These are phyloP conservation scores for Medauroidea extradentata DNA, from an alignment of 1,140 invertebrate genomes.

Conservation along the genomic window DNA sequence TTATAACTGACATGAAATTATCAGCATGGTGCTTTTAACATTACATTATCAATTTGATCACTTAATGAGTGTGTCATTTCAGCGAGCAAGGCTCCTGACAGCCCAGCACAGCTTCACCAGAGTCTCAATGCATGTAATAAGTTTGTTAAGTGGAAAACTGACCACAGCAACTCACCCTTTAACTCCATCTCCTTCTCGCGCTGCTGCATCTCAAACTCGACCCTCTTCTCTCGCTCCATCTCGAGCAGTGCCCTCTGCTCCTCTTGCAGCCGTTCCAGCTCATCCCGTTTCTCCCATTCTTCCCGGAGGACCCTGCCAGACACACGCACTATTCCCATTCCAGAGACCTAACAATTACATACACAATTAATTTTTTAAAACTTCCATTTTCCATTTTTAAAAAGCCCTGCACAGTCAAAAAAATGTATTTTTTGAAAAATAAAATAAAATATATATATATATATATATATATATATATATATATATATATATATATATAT, in stretches of 20 bases:
- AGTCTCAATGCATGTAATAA: no score
- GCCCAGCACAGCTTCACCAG: no score
- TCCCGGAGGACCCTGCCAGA: slow-evolving; percentile 62
- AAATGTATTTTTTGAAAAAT: not conserved
- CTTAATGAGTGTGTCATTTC: no score
- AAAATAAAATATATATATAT: not conserved
- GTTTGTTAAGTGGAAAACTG: no score
- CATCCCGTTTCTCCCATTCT: slow-evolving; percentile 77
- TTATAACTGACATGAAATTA: no score
- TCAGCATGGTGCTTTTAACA: no score
- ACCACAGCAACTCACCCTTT: slow-evolving; percentile 43
- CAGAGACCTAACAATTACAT: not conserved
- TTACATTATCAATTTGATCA: no score
- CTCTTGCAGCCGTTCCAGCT: slow-evolving; percentile 68
- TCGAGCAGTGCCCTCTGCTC: slow-evolving; percentile 68
- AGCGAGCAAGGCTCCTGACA: no score
- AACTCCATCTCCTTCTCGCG: slow-evolving; percentile 66
- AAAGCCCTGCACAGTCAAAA: not conserved
- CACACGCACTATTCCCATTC: not conserved
- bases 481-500: slow-evolving; percentile 1
- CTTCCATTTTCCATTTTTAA: not conserved
- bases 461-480: slow-evolving; percentile 1
- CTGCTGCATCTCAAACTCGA: slow-evolving; percentile 66
- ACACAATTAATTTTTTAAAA: not conserved
- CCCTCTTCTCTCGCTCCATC: slow-evolving; percentile 65